phyloP scores from a whole-genome alignment of 1,140 invertebrate species.

The Trichomalopsis sarcophagae region DNA sequence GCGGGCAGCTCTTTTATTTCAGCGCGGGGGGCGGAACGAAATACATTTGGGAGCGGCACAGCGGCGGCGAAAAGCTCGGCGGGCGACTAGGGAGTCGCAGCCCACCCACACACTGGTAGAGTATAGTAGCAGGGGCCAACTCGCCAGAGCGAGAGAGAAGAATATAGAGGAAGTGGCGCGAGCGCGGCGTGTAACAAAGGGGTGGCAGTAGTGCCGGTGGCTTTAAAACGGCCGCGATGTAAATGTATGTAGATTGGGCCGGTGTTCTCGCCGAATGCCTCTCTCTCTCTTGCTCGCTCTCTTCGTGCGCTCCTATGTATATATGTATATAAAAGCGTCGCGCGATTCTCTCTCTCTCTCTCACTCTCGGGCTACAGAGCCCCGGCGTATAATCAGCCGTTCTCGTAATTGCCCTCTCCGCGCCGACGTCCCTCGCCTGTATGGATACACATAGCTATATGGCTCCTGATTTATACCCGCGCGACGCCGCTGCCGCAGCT shows the following conservation, averaged over 20 bases:
- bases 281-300: conserved; percentile 23
- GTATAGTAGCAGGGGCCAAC: neutral
- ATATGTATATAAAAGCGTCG: conserved; percentile 11
- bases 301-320: neutral
- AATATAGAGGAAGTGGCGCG: conserved; percentile 12
- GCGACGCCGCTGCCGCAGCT: neutral
- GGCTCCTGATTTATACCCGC: conserved; percentile 53
- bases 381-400: conserved; percentile 55
- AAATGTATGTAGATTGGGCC: conserved; percentile 51
- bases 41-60: conserved; percentile 15
- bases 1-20: neutral
- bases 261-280: conserved; percentile 37
- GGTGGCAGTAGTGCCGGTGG: neutral
- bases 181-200: conserved; percentile 8
- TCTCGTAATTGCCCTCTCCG: conserved; percentile 54
- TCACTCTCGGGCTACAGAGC: conserved; percentile 19
- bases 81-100: neutral
- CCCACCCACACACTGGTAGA: neutral
- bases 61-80: neutral
- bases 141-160: neutral
- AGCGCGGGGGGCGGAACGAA: conserved; percentile 16
- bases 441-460: too few relatives aligned
- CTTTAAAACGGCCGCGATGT: conserved; percentile 47
- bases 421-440: neutral
- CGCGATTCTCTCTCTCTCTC: neutral